Evolutionary conservation across 2,888 invertebrate genomes (phyloP), one percentile per base, ranked within the genome.

Genomic region (Chalcosyrphus nemorum): DNA sequence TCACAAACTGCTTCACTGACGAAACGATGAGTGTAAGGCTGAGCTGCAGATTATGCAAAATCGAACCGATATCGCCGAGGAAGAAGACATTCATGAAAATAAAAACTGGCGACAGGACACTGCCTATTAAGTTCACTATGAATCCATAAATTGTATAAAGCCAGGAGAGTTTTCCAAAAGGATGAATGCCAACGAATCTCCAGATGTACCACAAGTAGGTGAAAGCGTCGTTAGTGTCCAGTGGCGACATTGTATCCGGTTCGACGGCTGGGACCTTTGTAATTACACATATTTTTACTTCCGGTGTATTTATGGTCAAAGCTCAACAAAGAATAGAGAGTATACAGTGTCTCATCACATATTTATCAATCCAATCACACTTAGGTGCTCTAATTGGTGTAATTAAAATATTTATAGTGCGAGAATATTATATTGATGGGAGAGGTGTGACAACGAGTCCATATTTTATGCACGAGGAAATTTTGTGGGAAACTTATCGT

Each of bases 111-210:
- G 75, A 68, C 1, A 27, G 1, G 9, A 81, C n/a, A 45, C 57
- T 35, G 2, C 50, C 63, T 2, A 35, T 0, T 1, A 77, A 19
- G 2, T 81, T 81, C 0, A 38, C 21, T 13, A 54, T 4, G 4
- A 81, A 2, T n/a, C 41, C 57, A 27, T 81, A 81, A n/a, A 29
- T 21, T 21, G 38, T 35, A 45, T 81, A 81, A 7, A 71, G 45
- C 70, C 57, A 43, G 29, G 32, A 65, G 2, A 38, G 1, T 1
- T 11, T 57, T 24, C 21, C 15, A 5, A 27, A 38, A 11, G 81
- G 81, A 38, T 38, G 38, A 3, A 81, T 21, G 9, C 77, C 77
- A 6, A 63, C 35, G 0, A 81, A 21, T 7, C 71, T 29, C 81
- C 81, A 81, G 15, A 57, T 35, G 0, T 19, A 9, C 70, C 70